phyloP scores from a whole-genome alignment of 1,140 invertebrate genomes.

The Cydia fagiglandana region DNA sequence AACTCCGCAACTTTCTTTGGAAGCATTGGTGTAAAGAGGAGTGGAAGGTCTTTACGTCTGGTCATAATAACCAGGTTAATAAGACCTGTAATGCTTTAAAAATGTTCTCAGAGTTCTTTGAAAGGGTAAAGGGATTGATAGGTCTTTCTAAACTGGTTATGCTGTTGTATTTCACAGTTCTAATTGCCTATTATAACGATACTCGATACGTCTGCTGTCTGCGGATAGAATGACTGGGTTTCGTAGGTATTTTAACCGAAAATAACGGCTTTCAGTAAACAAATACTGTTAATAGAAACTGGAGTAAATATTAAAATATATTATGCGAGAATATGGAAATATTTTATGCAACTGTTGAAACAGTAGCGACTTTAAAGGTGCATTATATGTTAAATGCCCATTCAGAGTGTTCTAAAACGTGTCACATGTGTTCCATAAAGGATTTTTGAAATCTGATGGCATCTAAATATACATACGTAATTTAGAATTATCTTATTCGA shows the following conservation, averaged over 20 bases:
- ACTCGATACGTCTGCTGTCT: slow-evolving; percentile 51
- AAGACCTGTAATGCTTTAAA: slow-evolving; percentile 11
- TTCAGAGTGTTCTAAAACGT: slow-evolving; percentile 36
- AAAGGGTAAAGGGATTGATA: slow-evolving; percentile 30
- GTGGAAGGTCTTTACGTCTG: not conserved
- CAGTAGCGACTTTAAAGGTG: not conserved
- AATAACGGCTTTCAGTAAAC: not conserved
- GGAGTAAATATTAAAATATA: slow-evolving; percentile 15
- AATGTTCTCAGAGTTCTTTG: not conserved
- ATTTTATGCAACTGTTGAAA: slow-evolving; percentile 17
- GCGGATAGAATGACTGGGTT: slow-evolving; percentile 10
- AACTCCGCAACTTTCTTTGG: slow-evolving; percentile 26
- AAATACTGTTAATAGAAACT: not conserved
- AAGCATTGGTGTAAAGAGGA: not conserved
- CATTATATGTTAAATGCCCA: slow-evolving; percentile 20
- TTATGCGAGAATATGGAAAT: slow-evolving; percentile 15
- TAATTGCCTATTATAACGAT: slow-evolving; percentile 78
- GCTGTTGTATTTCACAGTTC: slow-evolving; percentile 58
- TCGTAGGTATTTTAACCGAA: slow-evolving; percentile 21
- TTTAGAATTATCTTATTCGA: not conserved
- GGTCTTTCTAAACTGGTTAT: slow-evolving; percentile 43
- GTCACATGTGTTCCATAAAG: slow-evolving; percentile 51
- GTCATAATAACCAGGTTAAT: not conserved
- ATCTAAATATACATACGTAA: not conserved
- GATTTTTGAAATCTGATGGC: not conserved